Conservation (phyloP, 2,888 invertebrate species). For the Hartigia nigra region DNA sequence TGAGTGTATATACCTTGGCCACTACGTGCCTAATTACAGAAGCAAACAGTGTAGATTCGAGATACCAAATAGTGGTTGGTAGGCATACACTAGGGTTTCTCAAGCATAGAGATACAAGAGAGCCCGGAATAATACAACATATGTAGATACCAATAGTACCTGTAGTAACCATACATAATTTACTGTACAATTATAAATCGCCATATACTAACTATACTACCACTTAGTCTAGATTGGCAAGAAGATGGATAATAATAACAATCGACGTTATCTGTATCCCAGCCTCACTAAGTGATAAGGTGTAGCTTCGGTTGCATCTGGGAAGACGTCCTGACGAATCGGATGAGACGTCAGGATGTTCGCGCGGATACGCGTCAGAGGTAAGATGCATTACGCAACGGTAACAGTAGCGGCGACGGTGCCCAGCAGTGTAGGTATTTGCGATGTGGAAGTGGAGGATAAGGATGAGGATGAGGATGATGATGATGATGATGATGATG, state of each 20-base stretch:
- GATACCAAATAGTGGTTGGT: constrained; percentile 37
- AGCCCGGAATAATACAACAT: not conserved
- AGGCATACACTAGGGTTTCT: not conserved
- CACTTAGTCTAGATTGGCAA: not conserved
- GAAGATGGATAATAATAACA: not conserved
- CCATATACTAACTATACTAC: not conserved
- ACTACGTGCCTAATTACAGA: constrained; percentile 59
- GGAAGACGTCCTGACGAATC: not conserved
- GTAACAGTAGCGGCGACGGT: constrained; percentile 27
- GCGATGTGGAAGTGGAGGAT: constrained; percentile 17
- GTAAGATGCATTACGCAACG: constrained; percentile 15
- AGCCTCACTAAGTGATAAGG: not conserved
- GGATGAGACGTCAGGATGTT: not conserved
- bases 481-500: constrained; percentile 46
- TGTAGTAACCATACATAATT: not conserved
- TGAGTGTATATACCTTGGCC: constrained; percentile 13
- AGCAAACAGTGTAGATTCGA: constrained; percentile 58
- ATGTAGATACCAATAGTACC: not conserved
- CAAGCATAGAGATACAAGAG: not conserved
- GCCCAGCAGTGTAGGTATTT: not conserved
- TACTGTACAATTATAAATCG: not conserved
- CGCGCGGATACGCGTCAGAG: not conserved
- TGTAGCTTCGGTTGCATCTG: not conserved
- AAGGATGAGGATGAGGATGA: constrained; percentile 36
- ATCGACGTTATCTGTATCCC: not conserved